phyloP scores from a whole-genome alignment of 1,140 invertebrate species.

The Drosophila funebris region DNA sequence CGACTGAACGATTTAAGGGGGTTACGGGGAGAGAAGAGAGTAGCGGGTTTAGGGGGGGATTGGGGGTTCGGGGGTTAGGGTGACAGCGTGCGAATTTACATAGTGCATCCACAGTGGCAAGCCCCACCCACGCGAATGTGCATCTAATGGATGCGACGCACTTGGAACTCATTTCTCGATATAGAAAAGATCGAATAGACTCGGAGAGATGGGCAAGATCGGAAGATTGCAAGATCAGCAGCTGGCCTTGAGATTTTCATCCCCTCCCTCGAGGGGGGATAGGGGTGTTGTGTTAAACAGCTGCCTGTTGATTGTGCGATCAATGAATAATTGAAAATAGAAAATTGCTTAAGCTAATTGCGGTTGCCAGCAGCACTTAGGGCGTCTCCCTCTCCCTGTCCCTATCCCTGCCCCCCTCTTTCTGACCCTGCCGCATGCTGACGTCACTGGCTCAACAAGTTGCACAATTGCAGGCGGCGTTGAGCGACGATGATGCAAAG shows the following conservation, averaged over 20 bases:
- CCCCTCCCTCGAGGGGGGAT: neutral
- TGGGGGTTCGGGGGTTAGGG: neutral
- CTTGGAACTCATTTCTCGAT: conserved; percentile 48
- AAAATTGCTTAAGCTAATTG: conserved; percentile 69
- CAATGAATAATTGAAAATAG: conserved; percentile 49
- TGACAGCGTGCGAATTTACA: conserved; percentile 61
- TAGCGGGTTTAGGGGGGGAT: conserved; percentile 3
- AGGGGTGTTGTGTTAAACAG: neutral
- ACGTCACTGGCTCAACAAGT: conserved; percentile 67
- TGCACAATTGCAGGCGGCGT: conserved; percentile 59
- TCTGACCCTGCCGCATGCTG: conserved; percentile 6
- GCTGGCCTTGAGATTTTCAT: conserved; percentile 46
- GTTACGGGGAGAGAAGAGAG: neutral
- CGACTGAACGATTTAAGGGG: conserved; percentile 24
- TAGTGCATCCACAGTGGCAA: conserved; percentile 38
- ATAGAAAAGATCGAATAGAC: conserved; percentile 32
- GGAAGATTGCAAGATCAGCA: conserved; percentile 31
- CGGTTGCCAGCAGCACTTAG: conserved; percentile 21
- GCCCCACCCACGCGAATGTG: neutral
- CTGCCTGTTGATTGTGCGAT: conserved; percentile 28
- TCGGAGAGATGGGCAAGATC: too few species aligned
- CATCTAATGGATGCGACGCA: conserved; percentile 49
- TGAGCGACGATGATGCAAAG: conserved; percentile 23
- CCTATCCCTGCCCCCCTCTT: neutral
- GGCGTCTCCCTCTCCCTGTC: neutral